Evolutionary conservation across 1,140 invertebrate species (phyloP).

Genomic region (Bombus consobrinus): DNA sequence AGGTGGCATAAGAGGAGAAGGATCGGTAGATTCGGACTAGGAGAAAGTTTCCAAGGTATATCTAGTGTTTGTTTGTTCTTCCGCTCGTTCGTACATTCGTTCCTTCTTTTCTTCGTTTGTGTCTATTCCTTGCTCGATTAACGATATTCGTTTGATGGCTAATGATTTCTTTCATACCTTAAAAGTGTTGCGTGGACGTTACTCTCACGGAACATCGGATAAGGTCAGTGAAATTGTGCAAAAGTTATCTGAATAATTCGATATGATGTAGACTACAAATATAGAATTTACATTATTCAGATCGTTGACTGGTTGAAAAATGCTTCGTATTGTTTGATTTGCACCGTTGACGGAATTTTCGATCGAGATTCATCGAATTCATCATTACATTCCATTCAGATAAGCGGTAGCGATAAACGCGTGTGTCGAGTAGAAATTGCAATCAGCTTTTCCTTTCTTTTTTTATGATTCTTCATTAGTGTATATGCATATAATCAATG

Average conservation of each 20-base stretch:
- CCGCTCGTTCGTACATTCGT: not conserved
- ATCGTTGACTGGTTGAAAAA: not conserved
- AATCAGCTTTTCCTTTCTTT: not conserved
- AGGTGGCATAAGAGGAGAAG: conserved; percentile 41
- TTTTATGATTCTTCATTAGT: too few relatives aligned
- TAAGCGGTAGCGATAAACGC: not conserved
- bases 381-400: not conserved
- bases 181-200: not conserved
- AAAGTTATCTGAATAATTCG: not conserved
- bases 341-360: not conserved
- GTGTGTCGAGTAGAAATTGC: not conserved
- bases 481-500: not conserved
- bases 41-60: conserved; percentile 46
- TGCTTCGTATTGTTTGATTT: not conserved
- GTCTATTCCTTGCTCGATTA: not conserved
- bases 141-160: not conserved
- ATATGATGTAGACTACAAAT: not conserved
- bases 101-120: not conserved
- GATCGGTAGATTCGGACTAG: conserved; percentile 38
- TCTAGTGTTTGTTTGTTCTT: not conserved
- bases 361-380: not conserved
- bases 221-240: conserved; percentile 27
- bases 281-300: not conserved
- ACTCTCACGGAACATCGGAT: not conserved
- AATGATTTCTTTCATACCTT: not conserved